phyloP scores from a whole-genome alignment of 2,797 vertebrate genomes.

The Pygocentrus nattereri region DNA sequence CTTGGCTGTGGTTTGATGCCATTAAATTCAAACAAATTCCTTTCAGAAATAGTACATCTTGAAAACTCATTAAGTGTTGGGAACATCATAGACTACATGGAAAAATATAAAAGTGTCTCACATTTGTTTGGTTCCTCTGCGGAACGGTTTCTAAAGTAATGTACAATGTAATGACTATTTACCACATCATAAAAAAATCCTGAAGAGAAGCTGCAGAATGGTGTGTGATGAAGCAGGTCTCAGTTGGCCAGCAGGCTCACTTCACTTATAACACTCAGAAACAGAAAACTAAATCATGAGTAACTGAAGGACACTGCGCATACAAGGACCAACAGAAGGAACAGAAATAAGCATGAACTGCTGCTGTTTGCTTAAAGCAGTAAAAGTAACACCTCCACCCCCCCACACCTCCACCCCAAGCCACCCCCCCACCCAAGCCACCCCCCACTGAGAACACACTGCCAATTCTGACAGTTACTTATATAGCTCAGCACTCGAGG shows the following conservation, averaged over 20 bases:
- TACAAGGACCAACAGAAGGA: background rate
- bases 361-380: slow-evolving; percentile 1
- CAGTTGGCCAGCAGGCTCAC: background rate
- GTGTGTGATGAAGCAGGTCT: slow-evolving; percentile 17
- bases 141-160: slow-evolving; percentile 45
- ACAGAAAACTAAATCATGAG: slow-evolving; percentile 16
- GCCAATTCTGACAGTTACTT: slow-evolving; percentile 11
- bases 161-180: slow-evolving; percentile 49
- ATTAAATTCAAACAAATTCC: slow-evolving; percentile 50
- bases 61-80: slow-evolving; percentile 70
- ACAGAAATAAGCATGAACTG: background rate
- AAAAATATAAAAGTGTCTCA: slow-evolving; percentile 63
- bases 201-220: slow-evolving; percentile 23
- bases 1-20: slow-evolving; percentile 46
- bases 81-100: slow-evolving; percentile 68
- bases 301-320: background rate
- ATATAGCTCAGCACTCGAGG: slow-evolving; percentile 26
- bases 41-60: slow-evolving; percentile 69
- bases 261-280: background rate
- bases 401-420: no score
- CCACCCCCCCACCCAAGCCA: background rate
- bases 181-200: slow-evolving; percentile 40
- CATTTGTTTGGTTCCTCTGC: slow-evolving; percentile 46
- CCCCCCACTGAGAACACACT: background rate
- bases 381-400: slow-evolving; percentile 6